Conservation (phyloP, 2,113 vertebrate species). For the Cygnus atratus region DNA sequence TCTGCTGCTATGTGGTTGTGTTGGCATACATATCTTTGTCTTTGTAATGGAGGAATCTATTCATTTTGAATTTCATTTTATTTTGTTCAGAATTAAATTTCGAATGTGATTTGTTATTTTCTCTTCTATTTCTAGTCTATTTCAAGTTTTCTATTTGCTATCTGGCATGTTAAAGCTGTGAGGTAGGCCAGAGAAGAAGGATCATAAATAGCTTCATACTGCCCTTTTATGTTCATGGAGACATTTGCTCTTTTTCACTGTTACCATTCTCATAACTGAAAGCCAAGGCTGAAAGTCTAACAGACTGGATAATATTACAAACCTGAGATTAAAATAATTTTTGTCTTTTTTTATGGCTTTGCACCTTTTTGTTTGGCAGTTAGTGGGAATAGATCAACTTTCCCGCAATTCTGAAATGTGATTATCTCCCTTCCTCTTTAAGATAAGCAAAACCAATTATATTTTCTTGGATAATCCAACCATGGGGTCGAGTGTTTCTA, state of each 20-base stretch:
- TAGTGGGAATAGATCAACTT: neutral
- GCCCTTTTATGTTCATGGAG: neutral
- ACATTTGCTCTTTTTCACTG: neutral
- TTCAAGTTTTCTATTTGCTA: neutral
- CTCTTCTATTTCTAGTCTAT: neutral
- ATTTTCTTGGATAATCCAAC: neutral
- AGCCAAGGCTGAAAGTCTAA: neutral
- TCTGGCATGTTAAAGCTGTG: neutral
- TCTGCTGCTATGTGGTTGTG: neutral
- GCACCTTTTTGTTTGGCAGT: neutral
- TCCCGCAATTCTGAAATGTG: neutral
- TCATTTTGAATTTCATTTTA: neutral
- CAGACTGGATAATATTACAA: neutral
- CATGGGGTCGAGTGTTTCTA: neutral
- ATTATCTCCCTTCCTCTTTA: neutral
- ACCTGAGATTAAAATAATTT: neutral
- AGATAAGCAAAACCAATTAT: constrained; percentile 16
- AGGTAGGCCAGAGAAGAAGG: neutral
- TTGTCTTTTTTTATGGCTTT: constrained; percentile 4
- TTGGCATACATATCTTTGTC: neutral
- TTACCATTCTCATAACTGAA: neutral
- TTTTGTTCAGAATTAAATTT: too few species aligned
- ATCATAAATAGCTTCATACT: neutral
- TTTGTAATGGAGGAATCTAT: neutral
- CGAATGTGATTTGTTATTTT: neutral